phyloP scores from a whole-genome alignment of 2,888 invertebrate species.

The Scaptomyza tumidula region DNA sequence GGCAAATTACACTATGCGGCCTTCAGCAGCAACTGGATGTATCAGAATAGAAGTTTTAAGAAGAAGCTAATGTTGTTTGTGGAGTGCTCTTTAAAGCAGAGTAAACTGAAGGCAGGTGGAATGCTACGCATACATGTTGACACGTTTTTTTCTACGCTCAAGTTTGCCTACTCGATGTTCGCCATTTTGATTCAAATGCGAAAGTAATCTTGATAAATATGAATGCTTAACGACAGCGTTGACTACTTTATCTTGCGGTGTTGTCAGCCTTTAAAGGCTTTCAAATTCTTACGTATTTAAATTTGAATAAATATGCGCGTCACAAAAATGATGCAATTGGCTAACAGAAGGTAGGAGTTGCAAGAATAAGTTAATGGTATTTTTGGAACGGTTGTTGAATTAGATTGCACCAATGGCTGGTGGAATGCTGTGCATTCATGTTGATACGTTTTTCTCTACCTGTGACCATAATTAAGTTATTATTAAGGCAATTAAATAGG shows the following conservation, averaged over 20 bases:
- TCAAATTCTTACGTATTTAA: neutral
- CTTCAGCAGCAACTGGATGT: conserved; percentile 71
- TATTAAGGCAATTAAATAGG: neutral
- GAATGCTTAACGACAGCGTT: neutral
- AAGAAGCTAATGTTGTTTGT: conserved; percentile 68
- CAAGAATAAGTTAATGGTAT: no score
- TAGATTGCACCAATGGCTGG: no score
- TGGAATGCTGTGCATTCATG: no score
- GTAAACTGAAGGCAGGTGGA: conserved; percentile 65
- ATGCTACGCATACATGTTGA: conserved; percentile 71
- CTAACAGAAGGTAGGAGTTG: no score
- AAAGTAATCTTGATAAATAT: conserved; percentile 19
- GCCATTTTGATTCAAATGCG: conserved; percentile 64
- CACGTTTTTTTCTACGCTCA: conserved; percentile 68
- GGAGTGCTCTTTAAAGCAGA: conserved; percentile 63
- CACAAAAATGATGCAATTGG: conserved; percentile 63
- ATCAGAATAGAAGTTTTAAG: conserved; percentile 58
- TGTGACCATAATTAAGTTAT: conserved; percentile 19
- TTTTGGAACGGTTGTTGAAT: no score
- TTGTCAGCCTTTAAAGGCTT: no score
- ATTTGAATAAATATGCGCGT: neutral
- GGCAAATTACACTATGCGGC: conserved; percentile 60
- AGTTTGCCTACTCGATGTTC: conserved; percentile 74
- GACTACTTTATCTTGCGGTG: no score
- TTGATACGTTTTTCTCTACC: no score